These are phyloP conservation scores for Lasaia peninsularis DNA, from an alignment of 1,140 invertebrate genomes.

Conservation along the genomic window DNA sequence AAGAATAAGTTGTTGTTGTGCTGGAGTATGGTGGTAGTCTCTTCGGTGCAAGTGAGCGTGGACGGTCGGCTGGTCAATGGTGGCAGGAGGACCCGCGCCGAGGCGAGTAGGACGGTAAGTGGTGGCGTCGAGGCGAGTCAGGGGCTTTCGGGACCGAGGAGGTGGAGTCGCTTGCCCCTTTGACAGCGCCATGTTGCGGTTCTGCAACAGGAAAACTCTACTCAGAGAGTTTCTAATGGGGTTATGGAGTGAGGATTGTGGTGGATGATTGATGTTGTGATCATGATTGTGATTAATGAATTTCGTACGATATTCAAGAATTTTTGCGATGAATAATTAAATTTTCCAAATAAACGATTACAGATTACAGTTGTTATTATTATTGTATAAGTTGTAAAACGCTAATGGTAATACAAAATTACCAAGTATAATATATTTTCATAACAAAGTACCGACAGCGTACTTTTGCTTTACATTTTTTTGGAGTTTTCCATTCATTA, in stretches of 20 bases:
- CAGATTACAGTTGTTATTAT: too few species aligned
- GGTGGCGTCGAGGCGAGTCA: constrained; percentile 57
- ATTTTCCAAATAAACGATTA: too few species aligned
- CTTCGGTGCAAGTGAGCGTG: constrained; percentile 53
- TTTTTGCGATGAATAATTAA: not conserved
- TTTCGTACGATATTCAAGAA: too few species aligned
- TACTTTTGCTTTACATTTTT: too few species aligned
- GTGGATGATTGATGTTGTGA: not conserved
- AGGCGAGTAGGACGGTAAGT: constrained; percentile 63
- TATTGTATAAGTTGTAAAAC: too few species aligned
- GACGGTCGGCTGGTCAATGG: constrained; percentile 36
- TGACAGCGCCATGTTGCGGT: constrained; percentile 69
- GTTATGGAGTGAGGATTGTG: constrained; percentile 20
- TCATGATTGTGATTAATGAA: not conserved
- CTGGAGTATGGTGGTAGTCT: constrained; percentile 46
- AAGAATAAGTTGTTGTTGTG: constrained; percentile 46
- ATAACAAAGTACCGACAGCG: too few species aligned
- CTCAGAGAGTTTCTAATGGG: constrained; percentile 36
- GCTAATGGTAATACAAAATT: too few species aligned
- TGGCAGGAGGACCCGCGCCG: constrained; percentile 44
- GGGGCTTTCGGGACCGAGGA: constrained; percentile 38
- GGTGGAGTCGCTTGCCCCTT: constrained; percentile 28
- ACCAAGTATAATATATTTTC: too few species aligned
- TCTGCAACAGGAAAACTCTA: constrained; percentile 74
- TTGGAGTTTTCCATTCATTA: too few species aligned